Evolutionary conservation across 1,140 invertebrate species (phyloP).

Genomic region (Xylocopa sonorina): DNA sequence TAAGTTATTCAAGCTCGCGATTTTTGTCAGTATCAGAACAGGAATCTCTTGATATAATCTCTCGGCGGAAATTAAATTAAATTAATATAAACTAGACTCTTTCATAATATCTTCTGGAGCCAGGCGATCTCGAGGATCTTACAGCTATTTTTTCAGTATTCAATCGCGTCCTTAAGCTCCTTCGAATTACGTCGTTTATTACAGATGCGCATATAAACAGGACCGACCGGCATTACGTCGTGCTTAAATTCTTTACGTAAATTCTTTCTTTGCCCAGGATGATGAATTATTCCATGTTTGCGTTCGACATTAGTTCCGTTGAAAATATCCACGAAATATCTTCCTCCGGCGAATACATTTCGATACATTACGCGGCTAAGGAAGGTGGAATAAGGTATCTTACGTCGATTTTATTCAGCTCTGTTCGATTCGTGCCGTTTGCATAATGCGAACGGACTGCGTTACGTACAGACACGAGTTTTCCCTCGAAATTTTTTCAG

Average conservation of each 20-base stretch:
- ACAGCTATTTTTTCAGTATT: too few species aligned
- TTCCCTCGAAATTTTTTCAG: background rate
- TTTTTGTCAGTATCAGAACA: background rate
- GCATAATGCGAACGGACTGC: conserved; percentile 50
- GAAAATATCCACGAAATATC: conserved; percentile 41
- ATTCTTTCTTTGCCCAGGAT: background rate
- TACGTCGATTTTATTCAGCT: conserved; percentile 49
- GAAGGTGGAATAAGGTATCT: conserved; percentile 43
- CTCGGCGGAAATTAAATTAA: background rate
- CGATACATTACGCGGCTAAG: conserved; percentile 44
- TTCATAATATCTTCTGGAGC: too few species aligned
- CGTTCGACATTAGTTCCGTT: conserved; percentile 32
- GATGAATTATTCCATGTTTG: conserved; percentile 50
- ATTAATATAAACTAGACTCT: too few species aligned
- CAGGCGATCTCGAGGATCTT: too few species aligned
- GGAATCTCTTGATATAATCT: conserved; percentile 12
- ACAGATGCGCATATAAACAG: too few species aligned
- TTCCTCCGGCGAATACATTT: conserved; percentile 14
- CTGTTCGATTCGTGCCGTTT: conserved; percentile 51
- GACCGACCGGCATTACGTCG: too few species aligned
- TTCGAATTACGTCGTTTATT: too few species aligned
- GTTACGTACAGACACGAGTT: conserved; percentile 34
- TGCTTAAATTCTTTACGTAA: too few species aligned
- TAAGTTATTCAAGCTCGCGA: background rate
- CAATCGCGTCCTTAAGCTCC: too few species aligned